Base-by-base conservation (phyloP, 2,888 invertebrate genomes). In the Phragmatobia fuliginosa region DNA sequence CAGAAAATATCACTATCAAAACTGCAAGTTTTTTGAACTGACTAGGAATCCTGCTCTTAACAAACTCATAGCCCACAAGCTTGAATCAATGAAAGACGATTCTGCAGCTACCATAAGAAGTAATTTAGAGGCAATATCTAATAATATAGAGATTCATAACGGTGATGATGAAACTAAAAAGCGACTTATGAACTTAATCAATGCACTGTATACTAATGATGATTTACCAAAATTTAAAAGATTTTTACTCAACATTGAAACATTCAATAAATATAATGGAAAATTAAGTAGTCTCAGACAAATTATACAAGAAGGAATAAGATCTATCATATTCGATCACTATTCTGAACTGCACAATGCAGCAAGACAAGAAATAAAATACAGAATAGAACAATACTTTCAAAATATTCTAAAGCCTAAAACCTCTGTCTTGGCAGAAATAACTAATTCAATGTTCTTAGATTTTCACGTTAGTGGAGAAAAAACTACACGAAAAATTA, bases 361-460 rank as follows among this genome's bases (percentile, higher is more conserved):
- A 18, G 33, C 18, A 1, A 36, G 33, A 56, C 28, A 33, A 21
- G 56, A 36, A 28, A 10, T 65, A 1, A 65, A 56, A 33, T 1
- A 25, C 8, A 56, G 36, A 38, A 56, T 65, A 28, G 36, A 36
- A 21, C 28, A 36, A 31, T 56, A 28, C 31, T 65, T 65, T 18
- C 14, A 36, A 33, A 36, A 56, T 10, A 52, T 28, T 5, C 1
- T 28, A 0, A 36, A 52, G 1, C 18, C 65, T 8, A 11, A 36
- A 21, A 65, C 65, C 21, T 33, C 1, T 21, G 10, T 65, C 28
- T 28, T 65, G 28, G 56, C 56, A 10, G 36, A 65, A 36, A 56
- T 65, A 49, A 65, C 65, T 10, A 65, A 65, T 56, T 56, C 10
- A 56, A 56, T 56, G 65, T 21, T 65, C 8, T 56, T 65, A 36